Evolutionary conservation across 2,797 vertebrate species (phyloP).

Genomic region (Sebastes diploproa): DNA sequence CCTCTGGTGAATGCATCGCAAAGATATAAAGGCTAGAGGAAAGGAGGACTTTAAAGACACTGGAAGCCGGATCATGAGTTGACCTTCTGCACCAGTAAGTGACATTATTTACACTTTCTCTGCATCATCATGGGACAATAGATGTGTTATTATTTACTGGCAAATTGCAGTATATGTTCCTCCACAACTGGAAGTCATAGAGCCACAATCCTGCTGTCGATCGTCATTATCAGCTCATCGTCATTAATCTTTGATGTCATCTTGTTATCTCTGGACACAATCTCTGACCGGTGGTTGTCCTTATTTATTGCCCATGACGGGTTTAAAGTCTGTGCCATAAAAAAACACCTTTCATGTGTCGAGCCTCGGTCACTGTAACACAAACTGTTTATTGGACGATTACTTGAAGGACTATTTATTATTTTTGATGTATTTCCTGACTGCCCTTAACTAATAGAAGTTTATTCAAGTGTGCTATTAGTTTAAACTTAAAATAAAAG

Average conservation of each 20-base stretch:
- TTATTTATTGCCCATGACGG: conserved; percentile 29
- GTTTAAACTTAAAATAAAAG: too few relatives aligned
- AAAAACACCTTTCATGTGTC: conserved; percentile 11
- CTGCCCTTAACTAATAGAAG: too few relatives aligned
- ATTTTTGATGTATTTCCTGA: background rate
- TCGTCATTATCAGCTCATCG: background rate
- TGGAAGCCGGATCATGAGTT: background rate
- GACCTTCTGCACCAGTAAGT: conserved; percentile 23
- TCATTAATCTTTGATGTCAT: background rate
- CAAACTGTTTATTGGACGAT: background rate
- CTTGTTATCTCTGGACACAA: background rate
- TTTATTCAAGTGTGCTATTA: too few relatives aligned
- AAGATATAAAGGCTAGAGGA: background rate
- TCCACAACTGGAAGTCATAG: background rate
- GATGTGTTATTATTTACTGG: background rate
- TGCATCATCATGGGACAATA: background rate
- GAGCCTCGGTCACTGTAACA: background rate
- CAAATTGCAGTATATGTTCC: background rate
- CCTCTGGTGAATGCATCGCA: background rate
- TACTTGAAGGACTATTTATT: background rate
- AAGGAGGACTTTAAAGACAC: background rate
- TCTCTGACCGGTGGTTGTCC: background rate
- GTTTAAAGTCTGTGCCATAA: conserved; percentile 66
- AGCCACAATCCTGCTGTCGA: background rate
- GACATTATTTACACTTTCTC: conserved; percentile 1